phyloP scores from a whole-genome alignment of 2,888 invertebrate species.

The Diplolepis rosae region DNA sequence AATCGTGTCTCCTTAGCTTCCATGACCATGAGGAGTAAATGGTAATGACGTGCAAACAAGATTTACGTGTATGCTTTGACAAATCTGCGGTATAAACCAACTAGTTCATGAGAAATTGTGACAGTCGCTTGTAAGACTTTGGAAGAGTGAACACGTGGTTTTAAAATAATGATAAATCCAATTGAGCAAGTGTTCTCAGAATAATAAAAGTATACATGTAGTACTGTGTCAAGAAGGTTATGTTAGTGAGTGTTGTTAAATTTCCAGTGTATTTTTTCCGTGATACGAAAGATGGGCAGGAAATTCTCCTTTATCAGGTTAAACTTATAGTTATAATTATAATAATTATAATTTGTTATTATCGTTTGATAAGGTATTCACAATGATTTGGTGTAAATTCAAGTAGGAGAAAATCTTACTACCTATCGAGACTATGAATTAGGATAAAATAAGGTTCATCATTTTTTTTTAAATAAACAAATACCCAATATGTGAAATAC shows the following conservation, averaged over 20 bases:
- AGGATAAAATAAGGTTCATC: too few relatives aligned
- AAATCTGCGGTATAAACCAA: slow-evolving; percentile 17
- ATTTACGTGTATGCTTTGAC: not conserved
- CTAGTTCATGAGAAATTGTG: not conserved
- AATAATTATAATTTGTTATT: not conserved
- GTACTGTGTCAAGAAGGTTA: not conserved
- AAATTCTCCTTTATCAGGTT: slow-evolving; percentile 11
- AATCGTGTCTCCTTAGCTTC: not conserved
- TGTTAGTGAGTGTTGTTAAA: not conserved
- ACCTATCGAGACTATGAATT: too few relatives aligned
- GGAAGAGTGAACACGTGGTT: slow-evolving; percentile 6
- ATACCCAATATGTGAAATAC: too few relatives aligned
- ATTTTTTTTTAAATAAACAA: too few relatives aligned
- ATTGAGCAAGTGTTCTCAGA: not conserved
- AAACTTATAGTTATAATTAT: too few relatives aligned
- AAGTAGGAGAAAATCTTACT: too few relatives aligned
- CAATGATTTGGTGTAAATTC: too few relatives aligned
- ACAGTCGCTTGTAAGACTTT: slow-evolving; percentile 7
- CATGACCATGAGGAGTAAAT: not conserved
- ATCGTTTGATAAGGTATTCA: too few relatives aligned
- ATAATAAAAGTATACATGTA: slow-evolving; percentile 10
- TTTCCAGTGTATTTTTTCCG: not conserved
- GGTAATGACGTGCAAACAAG: not conserved
- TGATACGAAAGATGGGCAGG: not conserved
- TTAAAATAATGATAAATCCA: not conserved